Conservation (phyloP, 2,888 invertebrate genomes). For the Geotrupes spiniger region DNA sequence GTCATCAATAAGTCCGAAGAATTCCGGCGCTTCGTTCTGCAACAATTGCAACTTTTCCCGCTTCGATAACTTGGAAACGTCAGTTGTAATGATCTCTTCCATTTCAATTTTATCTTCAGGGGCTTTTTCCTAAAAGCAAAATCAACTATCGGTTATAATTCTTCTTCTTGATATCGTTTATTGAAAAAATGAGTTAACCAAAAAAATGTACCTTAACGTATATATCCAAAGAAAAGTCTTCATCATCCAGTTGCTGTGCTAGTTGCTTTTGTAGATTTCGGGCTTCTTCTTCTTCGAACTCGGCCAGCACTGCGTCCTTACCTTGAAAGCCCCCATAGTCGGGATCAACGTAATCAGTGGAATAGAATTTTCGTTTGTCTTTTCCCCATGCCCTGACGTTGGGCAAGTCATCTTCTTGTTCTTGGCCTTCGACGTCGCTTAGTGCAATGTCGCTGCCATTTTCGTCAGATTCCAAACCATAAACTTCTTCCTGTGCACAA, state of each 20-base stretch:
- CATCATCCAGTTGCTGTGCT: conserved; percentile 73
- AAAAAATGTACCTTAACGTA: conserved; percentile 14
- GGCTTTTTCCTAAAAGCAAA: conserved; percentile 36
- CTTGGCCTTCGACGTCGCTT: conserved; percentile 75
- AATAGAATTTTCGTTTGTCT: conserved; percentile 74
- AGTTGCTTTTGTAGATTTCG: conserved; percentile 74
- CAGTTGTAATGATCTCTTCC: conserved; percentile 66
- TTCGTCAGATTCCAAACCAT: conserved; percentile 33
- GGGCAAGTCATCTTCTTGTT: conserved; percentile 67
- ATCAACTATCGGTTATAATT: no score
- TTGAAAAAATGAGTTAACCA: conserved; percentile 16
- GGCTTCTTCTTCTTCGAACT: conserved; percentile 81
- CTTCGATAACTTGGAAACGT: conserved; percentile 71
- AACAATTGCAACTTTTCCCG: conserved; percentile 74
- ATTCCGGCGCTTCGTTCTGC: conserved; percentile 85
- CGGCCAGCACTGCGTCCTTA: conserved; percentile 69
- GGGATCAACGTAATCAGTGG: conserved; percentile 85
- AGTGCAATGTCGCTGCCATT: conserved; percentile 57
- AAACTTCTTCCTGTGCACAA: conserved; percentile 18
- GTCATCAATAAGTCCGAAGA: conserved; percentile 73
- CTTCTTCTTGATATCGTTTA: no score
- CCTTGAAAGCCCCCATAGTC: conserved; percentile 71
- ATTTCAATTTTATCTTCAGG: conserved; percentile 44
- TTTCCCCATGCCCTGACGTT: conserved; percentile 87
- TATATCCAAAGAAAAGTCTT: conserved; percentile 68